These are phyloP conservation scores for Cheilinus undulatus DNA, from an alignment of 2,113 vertebrate species.

Conservation along the genomic window DNA sequence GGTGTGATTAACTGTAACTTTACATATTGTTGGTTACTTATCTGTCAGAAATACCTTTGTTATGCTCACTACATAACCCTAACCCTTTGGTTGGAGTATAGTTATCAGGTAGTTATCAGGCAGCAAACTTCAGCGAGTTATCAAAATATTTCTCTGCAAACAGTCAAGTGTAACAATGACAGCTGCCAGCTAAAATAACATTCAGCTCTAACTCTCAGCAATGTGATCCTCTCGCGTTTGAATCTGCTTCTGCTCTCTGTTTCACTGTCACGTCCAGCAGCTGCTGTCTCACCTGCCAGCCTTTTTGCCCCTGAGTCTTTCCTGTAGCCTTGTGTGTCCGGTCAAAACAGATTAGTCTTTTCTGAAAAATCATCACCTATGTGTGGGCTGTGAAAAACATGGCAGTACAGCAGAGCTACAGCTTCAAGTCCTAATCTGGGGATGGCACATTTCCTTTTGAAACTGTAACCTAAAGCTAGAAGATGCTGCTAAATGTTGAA, in stretches of 20 bases:
- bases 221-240: conserved; percentile 19
- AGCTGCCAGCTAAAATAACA: conserved; percentile 32
- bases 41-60: background rate
- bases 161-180: conserved; percentile 12
- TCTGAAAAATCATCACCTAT: background rate
- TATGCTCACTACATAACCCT: background rate
- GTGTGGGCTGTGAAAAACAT: background rate
- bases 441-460: background rate
- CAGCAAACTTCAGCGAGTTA: background rate
- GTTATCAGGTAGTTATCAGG: background rate
- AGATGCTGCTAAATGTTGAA: background rate
- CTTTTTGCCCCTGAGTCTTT: conserved; percentile 1
- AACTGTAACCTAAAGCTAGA: background rate
- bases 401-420: background rate
- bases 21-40: background rate
- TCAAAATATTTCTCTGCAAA: conserved; percentile 38
- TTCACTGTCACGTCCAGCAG: conserved; percentile 30
- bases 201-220: conserved; percentile 5
- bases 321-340: conserved; percentile 4
- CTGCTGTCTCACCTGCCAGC: conserved; percentile 31
- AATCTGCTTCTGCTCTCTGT: conserved; percentile 13
- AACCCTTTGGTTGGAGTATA: conserved; percentile 2
- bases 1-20: background rate
- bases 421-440: background rate
- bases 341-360: background rate